A percentile compares a stretch with the other conserved stretches of the same genome.
These are phyloP conservation scores for Anthopleura xanthogrammica DNA, from an alignment of 92 coral and sea anemone genomes.

Conservation along the genomic window DNA sequence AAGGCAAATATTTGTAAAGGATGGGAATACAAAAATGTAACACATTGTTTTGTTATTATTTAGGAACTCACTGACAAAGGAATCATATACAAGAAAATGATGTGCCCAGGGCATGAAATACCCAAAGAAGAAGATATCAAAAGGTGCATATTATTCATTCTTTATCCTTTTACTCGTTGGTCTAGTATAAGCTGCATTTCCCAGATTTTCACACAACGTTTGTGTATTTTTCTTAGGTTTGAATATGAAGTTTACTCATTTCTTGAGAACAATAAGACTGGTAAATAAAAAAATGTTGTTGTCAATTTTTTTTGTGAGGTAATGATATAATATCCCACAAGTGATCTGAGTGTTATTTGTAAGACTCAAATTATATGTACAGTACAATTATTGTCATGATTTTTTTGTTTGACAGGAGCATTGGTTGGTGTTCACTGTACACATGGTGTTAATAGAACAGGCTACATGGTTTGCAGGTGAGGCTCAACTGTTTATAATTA, in stretches of 20 bases:
- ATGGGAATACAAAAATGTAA: not conserved
- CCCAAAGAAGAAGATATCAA: slow-evolving; percentile 69
- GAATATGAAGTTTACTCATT: slow-evolving; percentile 62
- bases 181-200: not conserved
- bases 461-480: slow-evolving; percentile 92
- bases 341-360: not conserved
- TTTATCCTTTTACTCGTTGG: too few species aligned
- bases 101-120: slow-evolving; percentile 79
- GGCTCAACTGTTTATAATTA: too few species aligned
- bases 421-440: slow-evolving; percentile 94
- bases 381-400: not conserved
- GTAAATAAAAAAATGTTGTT: not conserved
- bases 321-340: not conserved
- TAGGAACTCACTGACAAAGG: slow-evolving; percentile 61
- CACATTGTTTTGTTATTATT: not conserved
- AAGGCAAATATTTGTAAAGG: too few species aligned
- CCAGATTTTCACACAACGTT: too few species aligned
- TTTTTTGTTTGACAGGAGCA: slow-evolving; percentile 24
- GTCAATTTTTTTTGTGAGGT: not conserved
- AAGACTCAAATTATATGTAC: not conserved
- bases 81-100: slow-evolving; percentile 64
- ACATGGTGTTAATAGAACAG: slow-evolving; percentile 93
- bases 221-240: slow-evolving; percentile 48
- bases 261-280: slow-evolving; percentile 47
- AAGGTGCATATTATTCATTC: slow-evolving; percentile 25